A percentile compares a stretch with the other conserved stretches of the same genome.
Evolutionary conservation across 2,797 vertebrate genomes (phyloP).

Genomic region (Sebastes itinus): DNA sequence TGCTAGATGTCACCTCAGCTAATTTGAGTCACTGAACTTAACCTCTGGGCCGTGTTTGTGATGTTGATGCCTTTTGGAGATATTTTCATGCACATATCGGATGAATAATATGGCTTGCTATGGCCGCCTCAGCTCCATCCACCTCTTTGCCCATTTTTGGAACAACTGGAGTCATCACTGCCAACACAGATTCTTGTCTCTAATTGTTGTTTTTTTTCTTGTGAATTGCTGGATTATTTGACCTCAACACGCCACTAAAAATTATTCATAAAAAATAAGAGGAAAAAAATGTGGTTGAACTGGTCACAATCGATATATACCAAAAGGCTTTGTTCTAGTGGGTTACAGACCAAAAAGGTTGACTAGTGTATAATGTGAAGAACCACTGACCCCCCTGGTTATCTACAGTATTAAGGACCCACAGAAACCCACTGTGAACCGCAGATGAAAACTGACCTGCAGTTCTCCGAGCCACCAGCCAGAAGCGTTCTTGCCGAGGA

Average conservation of each 20-base stretch:
- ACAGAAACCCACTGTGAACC: conserved; percentile 67
- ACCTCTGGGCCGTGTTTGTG: too few species aligned
- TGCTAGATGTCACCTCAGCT: too few species aligned
- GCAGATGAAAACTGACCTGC: conserved; percentile 87
- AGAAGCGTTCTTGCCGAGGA: conserved; percentile 90
- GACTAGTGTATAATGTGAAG: background rate
- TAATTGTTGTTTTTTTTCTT: background rate
- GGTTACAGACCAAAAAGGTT: background rate
- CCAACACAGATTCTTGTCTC: background rate
- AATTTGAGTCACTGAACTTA: too few species aligned
- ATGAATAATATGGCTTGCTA: too few species aligned
- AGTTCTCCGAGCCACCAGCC: conserved; percentile 99
- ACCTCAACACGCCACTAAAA: background rate
- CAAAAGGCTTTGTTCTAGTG: background rate
- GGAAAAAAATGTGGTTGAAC: background rate
- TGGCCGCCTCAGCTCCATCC: too few species aligned
- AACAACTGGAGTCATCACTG: too few species aligned
- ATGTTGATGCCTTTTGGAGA: too few species aligned
- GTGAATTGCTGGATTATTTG: background rate
- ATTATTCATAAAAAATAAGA: background rate
- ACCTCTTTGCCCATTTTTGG: too few species aligned
- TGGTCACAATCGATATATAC: background rate
- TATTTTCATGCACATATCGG: too few species aligned
- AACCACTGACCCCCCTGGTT: background rate
- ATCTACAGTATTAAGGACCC: background rate